A percentile compares a stretch with the other conserved stretches of the same genome.
Conservation (phyloP, 2,113 vertebrate species). For the Mormoops blainvillei region DNA sequence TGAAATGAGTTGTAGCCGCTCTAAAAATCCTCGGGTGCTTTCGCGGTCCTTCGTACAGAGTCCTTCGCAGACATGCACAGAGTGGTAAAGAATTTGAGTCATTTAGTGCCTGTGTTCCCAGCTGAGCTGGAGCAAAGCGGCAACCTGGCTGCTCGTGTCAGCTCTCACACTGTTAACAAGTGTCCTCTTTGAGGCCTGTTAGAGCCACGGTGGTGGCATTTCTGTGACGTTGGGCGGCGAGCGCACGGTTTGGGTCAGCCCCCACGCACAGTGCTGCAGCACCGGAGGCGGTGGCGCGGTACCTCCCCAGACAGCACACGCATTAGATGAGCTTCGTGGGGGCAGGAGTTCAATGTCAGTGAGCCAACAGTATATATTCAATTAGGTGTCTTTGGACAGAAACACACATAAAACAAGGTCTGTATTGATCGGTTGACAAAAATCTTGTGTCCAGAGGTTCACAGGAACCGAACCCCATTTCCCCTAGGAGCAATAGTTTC, state of each 20-base stretch:
- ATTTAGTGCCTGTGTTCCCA: accelerated
- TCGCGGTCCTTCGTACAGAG: accelerated
- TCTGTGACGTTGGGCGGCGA: neutral
- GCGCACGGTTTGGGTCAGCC: neutral
- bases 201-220: accelerated
- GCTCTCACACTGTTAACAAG: accelerated
- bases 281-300: accelerated
- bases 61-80: neutral
- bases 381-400: neutral
- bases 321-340: accelerated
- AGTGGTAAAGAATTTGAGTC: accelerated
- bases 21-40: accelerated
- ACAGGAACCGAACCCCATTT: neutral
- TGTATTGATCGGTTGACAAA: neutral
- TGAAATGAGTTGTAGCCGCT: neutral
- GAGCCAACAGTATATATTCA: accelerated
- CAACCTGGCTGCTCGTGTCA: accelerated
- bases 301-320: accelerated
- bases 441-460: too few species aligned
- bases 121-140: accelerated
- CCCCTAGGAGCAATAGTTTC: neutral
- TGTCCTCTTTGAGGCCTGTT: accelerated
- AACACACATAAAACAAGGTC: neutral
- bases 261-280: accelerated
- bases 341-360: accelerated